phyloP scores from a whole-genome alignment of 2,888 invertebrate species.

The Diaperis boleti region DNA sequence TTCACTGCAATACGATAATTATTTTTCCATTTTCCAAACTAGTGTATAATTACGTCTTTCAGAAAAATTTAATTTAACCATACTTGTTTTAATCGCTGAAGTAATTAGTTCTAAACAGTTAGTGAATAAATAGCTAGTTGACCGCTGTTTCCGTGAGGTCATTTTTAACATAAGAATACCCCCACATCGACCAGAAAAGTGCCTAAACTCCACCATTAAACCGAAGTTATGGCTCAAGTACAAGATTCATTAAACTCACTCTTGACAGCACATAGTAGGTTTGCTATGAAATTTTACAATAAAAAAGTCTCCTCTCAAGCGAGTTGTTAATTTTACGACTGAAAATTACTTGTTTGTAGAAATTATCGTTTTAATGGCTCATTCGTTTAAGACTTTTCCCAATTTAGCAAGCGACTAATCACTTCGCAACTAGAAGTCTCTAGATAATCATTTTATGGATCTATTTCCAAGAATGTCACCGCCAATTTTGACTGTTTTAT shows the following conservation, averaged over 20 bases:
- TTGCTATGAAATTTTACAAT: too few species aligned
- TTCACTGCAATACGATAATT: not conserved
- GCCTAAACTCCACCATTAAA: not conserved
- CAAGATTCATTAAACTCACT: too few species aligned
- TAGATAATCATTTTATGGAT: constrained; percentile 21
- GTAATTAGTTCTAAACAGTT: constrained; percentile 10
- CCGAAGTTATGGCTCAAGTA: too few species aligned
- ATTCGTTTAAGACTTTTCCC: not conserved
- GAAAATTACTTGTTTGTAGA: too few species aligned
- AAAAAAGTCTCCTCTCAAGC: too few species aligned
- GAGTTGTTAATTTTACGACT: too few species aligned
- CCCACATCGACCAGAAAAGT: not conserved
- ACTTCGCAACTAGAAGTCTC: constrained; percentile 9
- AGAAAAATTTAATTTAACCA: constrained; percentile 10
- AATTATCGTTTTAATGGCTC: too few species aligned
- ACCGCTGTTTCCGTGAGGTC: constrained; percentile 6
- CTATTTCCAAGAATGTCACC: too few species aligned
- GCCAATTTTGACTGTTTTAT: constrained; percentile 17
- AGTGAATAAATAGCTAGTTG: constrained; percentile 2
- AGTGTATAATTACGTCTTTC: not conserved
- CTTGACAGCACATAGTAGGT: too few species aligned
- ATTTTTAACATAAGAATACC: not conserved
- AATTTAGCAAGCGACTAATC: constrained; percentile 3
- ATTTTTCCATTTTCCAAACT: not conserved
- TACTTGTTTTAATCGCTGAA: constrained; percentile 6